A percentile compares a stretch with the other conserved stretches of the same genome.
Conservation (phyloP, 1,140 invertebrate species). For the Orchestia grillus region DNA sequence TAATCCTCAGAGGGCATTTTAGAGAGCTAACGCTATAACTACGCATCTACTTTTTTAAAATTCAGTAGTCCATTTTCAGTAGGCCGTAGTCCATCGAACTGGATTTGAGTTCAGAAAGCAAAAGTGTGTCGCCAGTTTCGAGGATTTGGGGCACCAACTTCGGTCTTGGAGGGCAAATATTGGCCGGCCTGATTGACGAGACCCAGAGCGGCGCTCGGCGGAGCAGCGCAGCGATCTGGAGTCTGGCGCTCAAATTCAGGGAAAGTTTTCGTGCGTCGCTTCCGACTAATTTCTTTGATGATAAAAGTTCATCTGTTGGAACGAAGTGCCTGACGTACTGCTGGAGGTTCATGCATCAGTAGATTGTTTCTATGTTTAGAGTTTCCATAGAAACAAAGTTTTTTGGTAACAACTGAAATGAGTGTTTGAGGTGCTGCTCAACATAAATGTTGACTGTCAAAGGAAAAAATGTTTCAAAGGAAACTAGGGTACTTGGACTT, state of each 20-base stretch:
- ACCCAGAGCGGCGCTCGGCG: not conserved
- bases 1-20: not conserved
- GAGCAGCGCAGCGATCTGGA: not conserved
- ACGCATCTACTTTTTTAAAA: not conserved
- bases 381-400: not conserved
- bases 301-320: not conserved
- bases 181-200: constrained; percentile 34
- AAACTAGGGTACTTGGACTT: no score
- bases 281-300: not conserved
- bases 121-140: not conserved
- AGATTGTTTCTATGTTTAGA: not conserved
- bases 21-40: not conserved
- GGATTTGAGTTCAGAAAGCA: constrained; percentile 2
- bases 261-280: not conserved
- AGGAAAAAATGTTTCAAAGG: no score
- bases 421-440: no score
- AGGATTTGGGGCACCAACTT: constrained; percentile 34
- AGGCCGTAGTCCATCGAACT: not conserved
- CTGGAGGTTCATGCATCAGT: not conserved
- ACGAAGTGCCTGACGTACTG: not conserved
- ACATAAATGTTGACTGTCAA: no score
- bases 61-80: not conserved
- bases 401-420: no score
- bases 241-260: not conserved
- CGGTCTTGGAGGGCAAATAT: constrained; percentile 13